phyloP scores from a whole-genome alignment of 2,888 invertebrate genomes.

The Apamea crenata region DNA sequence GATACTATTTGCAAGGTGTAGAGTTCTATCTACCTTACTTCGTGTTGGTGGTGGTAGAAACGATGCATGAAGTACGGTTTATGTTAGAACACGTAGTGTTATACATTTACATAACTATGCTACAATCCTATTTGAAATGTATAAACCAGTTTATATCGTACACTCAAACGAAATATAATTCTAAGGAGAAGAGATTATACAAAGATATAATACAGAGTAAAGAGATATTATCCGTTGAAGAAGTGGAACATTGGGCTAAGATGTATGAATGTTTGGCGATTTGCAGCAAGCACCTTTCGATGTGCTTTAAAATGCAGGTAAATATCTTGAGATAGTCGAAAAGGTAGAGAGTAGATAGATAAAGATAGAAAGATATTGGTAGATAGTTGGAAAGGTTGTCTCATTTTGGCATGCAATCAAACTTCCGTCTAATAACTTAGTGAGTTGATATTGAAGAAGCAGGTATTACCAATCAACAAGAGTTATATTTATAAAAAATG shows the following conservation, averaged over 20 bases:
- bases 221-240: slow-evolving; percentile 4
- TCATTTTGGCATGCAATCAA: not conserved
- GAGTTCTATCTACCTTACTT: too few relatives aligned
- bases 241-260: slow-evolving; percentile 22
- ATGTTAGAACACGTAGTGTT: too few relatives aligned
- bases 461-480: not conserved
- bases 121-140: slow-evolving; percentile 14
- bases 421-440: not conserved
- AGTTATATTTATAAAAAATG: not conserved
- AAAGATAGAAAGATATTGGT: too few relatives aligned
- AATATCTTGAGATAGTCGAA: not conserved
- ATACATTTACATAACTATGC: too few relatives aligned
- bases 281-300: slow-evolving; percentile 19
- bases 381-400: not conserved
- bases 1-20: too few relatives aligned
- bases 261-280: slow-evolving; percentile 19
- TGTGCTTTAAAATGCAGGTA: slow-evolving; percentile 37
- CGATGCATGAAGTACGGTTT: too few relatives aligned
- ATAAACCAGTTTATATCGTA: slow-evolving; percentile 13
- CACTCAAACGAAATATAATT: slow-evolving; percentile 8
- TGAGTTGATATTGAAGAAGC: too few relatives aligned
- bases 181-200: slow-evolving; percentile 13
- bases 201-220: not conserved
- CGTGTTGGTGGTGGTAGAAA: too few relatives aligned
- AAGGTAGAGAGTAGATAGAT: too few relatives aligned